These are phyloP conservation scores for Acleris holmiana DNA, from an alignment of 2,888 invertebrate genomes.

Conservation along the genomic window DNA sequence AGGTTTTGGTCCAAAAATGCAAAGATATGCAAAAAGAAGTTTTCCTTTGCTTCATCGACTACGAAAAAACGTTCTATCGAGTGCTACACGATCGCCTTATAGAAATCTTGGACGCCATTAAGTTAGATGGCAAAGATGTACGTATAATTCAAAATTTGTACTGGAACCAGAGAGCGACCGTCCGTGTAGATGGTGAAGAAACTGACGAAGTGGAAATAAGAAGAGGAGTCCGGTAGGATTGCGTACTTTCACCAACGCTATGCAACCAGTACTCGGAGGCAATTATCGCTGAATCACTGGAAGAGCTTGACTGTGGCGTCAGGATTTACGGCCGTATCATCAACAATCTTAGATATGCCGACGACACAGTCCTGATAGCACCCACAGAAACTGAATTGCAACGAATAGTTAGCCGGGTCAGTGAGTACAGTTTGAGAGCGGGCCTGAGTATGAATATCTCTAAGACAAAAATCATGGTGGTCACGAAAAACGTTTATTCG, in stretches of 20 bases:
- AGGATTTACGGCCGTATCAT: constrained; percentile 1
- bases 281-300: constrained; percentile 5
- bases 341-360: too few relatives aligned
- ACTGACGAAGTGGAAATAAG: not conserved
- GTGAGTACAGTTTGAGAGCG: constrained; percentile 4
- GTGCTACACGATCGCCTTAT: constrained; percentile 3
- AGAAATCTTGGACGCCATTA: too few relatives aligned
- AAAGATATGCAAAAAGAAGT: too few relatives aligned
- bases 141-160: too few relatives aligned
- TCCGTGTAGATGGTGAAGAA: constrained; percentile 6
- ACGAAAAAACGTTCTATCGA: too few relatives aligned
- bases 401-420: not conserved
- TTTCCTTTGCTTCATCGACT: too few relatives aligned
- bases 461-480: too few relatives aligned
- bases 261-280: not conserved
- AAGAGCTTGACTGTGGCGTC: not conserved
- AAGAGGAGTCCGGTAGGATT: constrained; percentile 3
- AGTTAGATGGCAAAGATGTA: constrained; percentile 2
- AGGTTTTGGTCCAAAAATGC: too few relatives aligned
- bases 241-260: constrained; percentile 1
- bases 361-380: constrained; percentile 7
- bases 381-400: constrained; percentile 1
- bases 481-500: too few relatives aligned
- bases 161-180: too few relatives aligned
- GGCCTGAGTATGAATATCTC: not conserved